Conservation (phyloP, 1,140 invertebrate genomes). For the Octopus bimaculoides region DNA sequence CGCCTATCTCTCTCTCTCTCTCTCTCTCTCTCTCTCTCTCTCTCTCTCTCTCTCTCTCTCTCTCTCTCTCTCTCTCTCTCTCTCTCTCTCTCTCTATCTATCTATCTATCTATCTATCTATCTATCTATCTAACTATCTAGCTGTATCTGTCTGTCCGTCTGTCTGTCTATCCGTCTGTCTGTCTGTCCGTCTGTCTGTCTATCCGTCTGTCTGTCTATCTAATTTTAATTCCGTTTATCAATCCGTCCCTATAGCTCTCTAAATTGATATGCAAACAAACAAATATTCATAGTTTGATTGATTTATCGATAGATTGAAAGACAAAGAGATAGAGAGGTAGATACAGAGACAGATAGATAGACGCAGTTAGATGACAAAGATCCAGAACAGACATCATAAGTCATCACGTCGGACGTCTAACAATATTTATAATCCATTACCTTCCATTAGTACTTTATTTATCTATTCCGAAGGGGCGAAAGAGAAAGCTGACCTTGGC, state of each 20-base stretch:
- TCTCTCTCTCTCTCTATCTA: background rate
- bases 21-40: background rate
- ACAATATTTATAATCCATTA: too few species aligned
- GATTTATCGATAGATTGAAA: background rate
- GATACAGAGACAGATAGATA: background rate
- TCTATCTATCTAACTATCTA: background rate
- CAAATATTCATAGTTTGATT: background rate
- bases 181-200: background rate
- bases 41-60: background rate
- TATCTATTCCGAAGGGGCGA: too few species aligned
- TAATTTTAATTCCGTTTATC: background rate
- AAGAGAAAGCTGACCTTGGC: too few species aligned
- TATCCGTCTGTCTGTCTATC: background rate
- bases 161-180: background rate
- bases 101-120: background rate
- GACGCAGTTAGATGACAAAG: too few species aligned
- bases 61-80: background rate
- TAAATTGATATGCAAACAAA: background rate
- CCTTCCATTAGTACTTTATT: too few species aligned
- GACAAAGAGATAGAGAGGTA: background rate
- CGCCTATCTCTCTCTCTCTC: background rate
- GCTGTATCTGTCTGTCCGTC: background rate
- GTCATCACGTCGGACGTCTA: too few species aligned
- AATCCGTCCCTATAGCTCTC: background rate
- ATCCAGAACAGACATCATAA: too few species aligned